phyloP scores from a whole-genome alignment of 2,888 invertebrate species.

The Poecilus cupreus region DNA sequence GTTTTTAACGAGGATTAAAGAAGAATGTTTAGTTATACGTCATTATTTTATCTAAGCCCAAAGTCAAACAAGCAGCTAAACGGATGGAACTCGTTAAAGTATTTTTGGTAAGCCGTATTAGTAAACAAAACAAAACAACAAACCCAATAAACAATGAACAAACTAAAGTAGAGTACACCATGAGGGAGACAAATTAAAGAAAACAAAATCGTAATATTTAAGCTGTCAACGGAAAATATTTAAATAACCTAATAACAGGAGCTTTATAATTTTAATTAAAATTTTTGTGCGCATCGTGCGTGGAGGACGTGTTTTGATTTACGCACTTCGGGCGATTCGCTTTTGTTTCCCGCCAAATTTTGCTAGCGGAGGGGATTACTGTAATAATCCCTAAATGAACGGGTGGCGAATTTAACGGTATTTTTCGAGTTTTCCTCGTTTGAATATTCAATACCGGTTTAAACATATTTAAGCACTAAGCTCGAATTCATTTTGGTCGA shows the following conservation, averaged over 20 bases:
- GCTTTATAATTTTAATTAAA: neutral
- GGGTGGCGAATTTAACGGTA: neutral
- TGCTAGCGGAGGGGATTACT: neutral
- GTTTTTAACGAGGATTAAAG: too few species aligned
- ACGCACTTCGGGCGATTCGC: neutral
- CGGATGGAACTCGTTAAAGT: neutral
- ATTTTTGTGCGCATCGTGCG: neutral
- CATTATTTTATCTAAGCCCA: neutral
- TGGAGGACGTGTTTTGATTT: neutral
- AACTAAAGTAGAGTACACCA: neutral
- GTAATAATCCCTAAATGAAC: conserved; percentile 4
- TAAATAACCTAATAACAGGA: neutral
- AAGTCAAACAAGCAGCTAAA: neutral
- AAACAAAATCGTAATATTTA: neutral
- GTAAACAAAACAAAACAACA: neutral
- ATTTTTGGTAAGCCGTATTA: neutral
- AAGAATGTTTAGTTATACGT: neutral
- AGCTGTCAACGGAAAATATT: neutral
- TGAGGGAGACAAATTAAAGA: neutral
- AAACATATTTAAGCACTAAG: neutral
- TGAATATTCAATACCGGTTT: neutral
- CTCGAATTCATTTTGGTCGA: neutral
- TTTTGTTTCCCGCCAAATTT: conserved; percentile 3
- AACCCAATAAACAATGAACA: neutral
- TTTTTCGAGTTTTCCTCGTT: neutral